Conservation (phyloP, 2,888 invertebrate species). For the Scaptomyza reducta region DNA sequence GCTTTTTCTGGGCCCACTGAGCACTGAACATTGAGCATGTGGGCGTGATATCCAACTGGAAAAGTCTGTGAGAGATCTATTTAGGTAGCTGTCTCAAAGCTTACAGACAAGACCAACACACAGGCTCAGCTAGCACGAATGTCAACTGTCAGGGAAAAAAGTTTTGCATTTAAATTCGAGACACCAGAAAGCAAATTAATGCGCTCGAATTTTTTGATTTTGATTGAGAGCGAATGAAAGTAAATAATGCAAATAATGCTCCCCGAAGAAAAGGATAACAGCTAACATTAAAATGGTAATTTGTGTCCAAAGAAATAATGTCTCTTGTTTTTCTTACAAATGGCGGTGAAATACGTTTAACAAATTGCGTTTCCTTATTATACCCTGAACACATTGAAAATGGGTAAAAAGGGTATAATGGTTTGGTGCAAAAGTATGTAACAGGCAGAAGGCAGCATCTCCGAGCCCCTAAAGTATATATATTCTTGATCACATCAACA, state of each 20-base stretch:
- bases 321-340: constrained; percentile 10
- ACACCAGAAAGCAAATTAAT: constrained; percentile 50
- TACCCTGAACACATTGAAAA: no score
- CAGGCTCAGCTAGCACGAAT: constrained; percentile 24
- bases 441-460: no score
- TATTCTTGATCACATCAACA: no score
- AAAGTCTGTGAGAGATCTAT: constrained; percentile 29
- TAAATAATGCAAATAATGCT: constrained; percentile 23
- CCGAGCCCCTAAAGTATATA: no score
- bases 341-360: neutral
- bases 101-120: constrained; percentile 17
- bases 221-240: constrained; percentile 55
- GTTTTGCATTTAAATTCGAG: constrained; percentile 49
- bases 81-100: constrained; percentile 21
- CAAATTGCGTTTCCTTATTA: neutral
- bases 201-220: constrained; percentile 48
- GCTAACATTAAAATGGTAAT: constrained; percentile 41
- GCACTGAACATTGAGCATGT: constrained; percentile 14
- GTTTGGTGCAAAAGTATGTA: no score
- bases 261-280: constrained; percentile 7
- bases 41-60: constrained; percentile 46
- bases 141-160: constrained; percentile 29
- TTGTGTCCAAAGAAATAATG: constrained; percentile 5
- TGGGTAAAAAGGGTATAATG: no score
- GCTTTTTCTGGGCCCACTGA: constrained; percentile 28